Percentiles rank a stretch among this genome's conserved stretches.
phyloP scores from a whole-genome alignment of 2,888 invertebrate genomes.

The Brachyptera putata region DNA sequence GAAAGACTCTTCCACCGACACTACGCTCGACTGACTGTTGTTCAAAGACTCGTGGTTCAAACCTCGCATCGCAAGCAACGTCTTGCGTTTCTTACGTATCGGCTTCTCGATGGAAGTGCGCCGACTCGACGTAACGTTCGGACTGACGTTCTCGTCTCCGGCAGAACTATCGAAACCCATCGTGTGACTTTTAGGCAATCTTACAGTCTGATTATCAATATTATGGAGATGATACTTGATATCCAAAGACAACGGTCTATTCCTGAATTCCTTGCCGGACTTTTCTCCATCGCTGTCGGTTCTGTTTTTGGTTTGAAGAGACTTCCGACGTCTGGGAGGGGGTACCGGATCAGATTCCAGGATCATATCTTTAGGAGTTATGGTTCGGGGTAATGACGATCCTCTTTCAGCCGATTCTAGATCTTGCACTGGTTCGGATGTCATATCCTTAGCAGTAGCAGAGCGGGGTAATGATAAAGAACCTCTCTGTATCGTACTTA shows the following conservation, averaged over 20 bases:
- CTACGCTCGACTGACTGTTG: conserved; percentile 19
- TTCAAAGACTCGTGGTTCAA: conserved; percentile 21
- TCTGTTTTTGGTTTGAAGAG: conserved; percentile 18
- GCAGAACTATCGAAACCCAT: background rate
- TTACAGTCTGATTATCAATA: background rate
- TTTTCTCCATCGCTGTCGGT: conserved; percentile 32
- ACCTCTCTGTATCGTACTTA: conserved; percentile 21
- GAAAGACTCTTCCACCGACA: conserved; percentile 27
- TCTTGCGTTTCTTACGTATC: conserved; percentile 36
- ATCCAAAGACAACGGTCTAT: background rate
- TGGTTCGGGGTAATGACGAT: conserved; percentile 26
- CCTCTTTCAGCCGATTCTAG: conserved; percentile 11
- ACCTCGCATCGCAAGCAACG: conserved; percentile 35
- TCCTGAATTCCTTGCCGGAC: background rate
- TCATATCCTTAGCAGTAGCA: conserved; percentile 28
- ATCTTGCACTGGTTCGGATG: no score
- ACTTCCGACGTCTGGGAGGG: conserved; percentile 19
- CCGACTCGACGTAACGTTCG: conserved; percentile 23
- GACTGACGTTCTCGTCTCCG: conserved; percentile 32
- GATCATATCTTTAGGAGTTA: conserved; percentile 27
- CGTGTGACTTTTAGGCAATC: background rate
- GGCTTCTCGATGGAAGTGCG: conserved; percentile 32
- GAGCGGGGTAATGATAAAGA: conserved; percentile 29
- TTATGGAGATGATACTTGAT: background rate
- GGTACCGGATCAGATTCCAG: conserved; percentile 20